A percentile compares a stretch with the other conserved stretches of the same genome.
Conservation (phyloP, 1,140 invertebrate species). For the Drosophila pandora region DNA sequence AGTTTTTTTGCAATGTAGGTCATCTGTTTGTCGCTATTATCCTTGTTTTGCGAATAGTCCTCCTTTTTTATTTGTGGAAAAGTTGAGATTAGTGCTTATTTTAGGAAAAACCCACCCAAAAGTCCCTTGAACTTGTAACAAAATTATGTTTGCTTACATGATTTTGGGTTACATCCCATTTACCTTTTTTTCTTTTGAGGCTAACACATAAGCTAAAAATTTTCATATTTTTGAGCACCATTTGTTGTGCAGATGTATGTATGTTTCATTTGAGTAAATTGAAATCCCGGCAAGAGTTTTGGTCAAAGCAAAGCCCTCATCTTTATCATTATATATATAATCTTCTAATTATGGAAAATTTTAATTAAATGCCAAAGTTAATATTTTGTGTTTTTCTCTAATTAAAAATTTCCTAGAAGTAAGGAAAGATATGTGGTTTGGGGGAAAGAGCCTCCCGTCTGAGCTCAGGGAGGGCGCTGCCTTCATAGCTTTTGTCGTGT, state of each 20-base stretch:
- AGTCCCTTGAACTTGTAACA: conserved; percentile 37
- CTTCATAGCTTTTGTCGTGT: conserved; percentile 35
- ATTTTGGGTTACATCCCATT: conserved; percentile 39
- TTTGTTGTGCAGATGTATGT: conserved; percentile 56
- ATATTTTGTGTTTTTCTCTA: conserved; percentile 57
- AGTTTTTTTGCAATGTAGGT: conserved; percentile 1
- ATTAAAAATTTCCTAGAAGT: conserved; percentile 56
- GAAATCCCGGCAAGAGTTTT: conserved; percentile 37
- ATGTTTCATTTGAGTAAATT: conserved; percentile 61
- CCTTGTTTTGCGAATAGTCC: not conserved
- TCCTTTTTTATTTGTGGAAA: conserved; percentile 54
- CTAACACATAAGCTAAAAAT: conserved; percentile 37
- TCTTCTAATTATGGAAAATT: conserved; percentile 65
- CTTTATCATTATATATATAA: conserved; percentile 41
- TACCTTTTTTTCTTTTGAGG: conserved; percentile 10
- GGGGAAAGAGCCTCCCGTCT: not conserved
- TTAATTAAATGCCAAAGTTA: conserved; percentile 59
- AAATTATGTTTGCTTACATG: conserved; percentile 59
- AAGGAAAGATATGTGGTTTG: conserved; percentile 15
- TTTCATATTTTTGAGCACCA: conserved; percentile 42
- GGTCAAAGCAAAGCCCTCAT: conserved; percentile 19
- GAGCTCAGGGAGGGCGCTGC: not conserved
- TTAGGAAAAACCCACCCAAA: conserved; percentile 4
- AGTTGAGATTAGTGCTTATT: conserved; percentile 56
- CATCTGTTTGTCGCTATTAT: not conserved